Conservation (phyloP, 2,888 invertebrate species). For the Acronicta psi region DNA sequence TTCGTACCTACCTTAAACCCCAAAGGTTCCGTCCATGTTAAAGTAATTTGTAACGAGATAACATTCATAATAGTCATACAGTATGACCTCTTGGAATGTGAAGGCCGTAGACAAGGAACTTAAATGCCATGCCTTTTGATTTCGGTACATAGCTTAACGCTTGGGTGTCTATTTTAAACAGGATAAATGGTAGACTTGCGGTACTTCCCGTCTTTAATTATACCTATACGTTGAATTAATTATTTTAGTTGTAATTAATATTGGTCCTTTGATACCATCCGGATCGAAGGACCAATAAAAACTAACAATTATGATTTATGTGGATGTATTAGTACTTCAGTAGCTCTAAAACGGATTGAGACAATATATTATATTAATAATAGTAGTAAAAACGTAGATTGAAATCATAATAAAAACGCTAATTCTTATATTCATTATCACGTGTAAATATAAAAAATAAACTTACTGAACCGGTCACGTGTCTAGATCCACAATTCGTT, state of each 20-base stretch:
- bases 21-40: background rate
- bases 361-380: too few relatives aligned
- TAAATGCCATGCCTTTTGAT: constrained; percentile 54
- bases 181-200: constrained; percentile 5
- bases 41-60: constrained; percentile 43
- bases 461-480: constrained; percentile 1
- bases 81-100: constrained; percentile 59
- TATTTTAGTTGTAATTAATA: background rate
- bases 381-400: too few relatives aligned
- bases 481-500: background rate
- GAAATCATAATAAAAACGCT: background rate
- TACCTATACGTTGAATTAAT: background rate
- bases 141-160: constrained; percentile 25
- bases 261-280: constrained; percentile 1
- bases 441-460: constrained; percentile 11
- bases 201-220: background rate
- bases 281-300: too few relatives aligned
- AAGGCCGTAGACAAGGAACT: constrained; percentile 64
- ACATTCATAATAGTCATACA: constrained; percentile 40
- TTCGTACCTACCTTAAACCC: too few relatives aligned
- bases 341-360: too few relatives aligned
- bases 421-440: background rate
- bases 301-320: too few relatives aligned
- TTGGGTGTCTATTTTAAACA: constrained; percentile 13
- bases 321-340: too few relatives aligned